These are phyloP conservation scores for Mirounga angustirostris DNA, from an alignment of 2,113 vertebrate species.

Conservation along the genomic window DNA sequence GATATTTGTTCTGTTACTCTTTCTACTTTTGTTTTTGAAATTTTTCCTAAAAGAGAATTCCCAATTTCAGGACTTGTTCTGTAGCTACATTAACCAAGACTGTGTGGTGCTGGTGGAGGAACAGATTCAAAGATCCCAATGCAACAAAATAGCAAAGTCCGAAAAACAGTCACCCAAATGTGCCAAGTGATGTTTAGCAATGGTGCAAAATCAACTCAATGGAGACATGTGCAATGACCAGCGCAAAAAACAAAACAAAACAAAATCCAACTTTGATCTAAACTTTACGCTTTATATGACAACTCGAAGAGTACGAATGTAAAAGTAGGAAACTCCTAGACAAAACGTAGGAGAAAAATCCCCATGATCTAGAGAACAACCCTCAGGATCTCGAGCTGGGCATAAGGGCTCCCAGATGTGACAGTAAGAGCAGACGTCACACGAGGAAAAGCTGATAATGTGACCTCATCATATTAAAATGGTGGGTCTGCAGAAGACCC, in stretches of 20 bases:
- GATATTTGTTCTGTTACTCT: not conserved
- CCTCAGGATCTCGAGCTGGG: not conserved
- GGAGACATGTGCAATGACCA: not conserved
- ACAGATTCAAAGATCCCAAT: not conserved
- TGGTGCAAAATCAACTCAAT: not conserved
- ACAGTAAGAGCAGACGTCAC: not conserved
- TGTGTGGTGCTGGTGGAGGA: too few relatives aligned
- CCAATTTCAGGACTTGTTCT: not conserved
- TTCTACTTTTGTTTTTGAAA: not conserved
- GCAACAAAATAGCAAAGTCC: not conserved
- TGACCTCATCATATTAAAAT: not conserved
- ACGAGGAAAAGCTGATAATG: accelerated
- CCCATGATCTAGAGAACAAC: too few relatives aligned
- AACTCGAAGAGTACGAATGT: not conserved
- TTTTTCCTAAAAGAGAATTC: not conserved
- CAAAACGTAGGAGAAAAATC: not conserved
- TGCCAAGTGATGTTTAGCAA: not conserved
- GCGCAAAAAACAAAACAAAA: not conserved
- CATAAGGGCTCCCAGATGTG: too few relatives aligned
- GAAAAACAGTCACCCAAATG: not conserved
- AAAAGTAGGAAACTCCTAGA: not conserved
- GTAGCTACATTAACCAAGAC: not conserved
- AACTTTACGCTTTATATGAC: not conserved
- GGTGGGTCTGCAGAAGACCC: not conserved
- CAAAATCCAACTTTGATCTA: not conserved